phyloP scores from a whole-genome alignment of 2,888 invertebrate genomes.

The Netelia fuscicornis region DNA sequence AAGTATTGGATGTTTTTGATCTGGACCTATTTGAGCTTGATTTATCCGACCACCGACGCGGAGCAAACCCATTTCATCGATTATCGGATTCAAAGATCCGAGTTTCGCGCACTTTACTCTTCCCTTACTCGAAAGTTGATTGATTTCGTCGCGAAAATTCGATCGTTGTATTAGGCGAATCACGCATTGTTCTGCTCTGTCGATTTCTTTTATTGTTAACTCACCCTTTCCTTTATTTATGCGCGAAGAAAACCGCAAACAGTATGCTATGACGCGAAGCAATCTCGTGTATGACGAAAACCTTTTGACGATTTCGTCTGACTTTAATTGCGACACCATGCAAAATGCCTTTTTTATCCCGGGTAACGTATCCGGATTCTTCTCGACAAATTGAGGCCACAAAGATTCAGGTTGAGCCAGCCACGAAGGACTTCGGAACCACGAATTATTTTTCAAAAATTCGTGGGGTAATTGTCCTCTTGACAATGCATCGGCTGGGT shows the following conservation, averaged over 20 bases:
- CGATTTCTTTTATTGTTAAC: constrained; percentile 14
- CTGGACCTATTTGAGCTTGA: constrained; percentile 31
- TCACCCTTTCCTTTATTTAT: background rate
- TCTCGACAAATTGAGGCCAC: constrained; percentile 20
- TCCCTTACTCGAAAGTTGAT: constrained; percentile 12
- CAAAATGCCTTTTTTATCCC: constrained; percentile 34
- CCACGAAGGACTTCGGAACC: constrained; percentile 44
- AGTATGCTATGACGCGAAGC: constrained; percentile 44
- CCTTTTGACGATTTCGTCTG: constrained; percentile 28
- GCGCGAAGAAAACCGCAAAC: constrained; percentile 12
- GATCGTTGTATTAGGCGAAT: constrained; percentile 29
- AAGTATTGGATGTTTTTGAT: constrained; percentile 56
- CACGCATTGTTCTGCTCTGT: constrained; percentile 18
- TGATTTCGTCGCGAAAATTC: constrained; percentile 36
- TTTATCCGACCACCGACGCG: constrained; percentile 10
- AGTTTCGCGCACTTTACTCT: constrained; percentile 33
- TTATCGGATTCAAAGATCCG: constrained; percentile 47
- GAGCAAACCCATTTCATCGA: constrained; percentile 52
- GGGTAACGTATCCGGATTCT: constrained; percentile 2
- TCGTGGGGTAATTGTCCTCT: constrained; percentile 28
- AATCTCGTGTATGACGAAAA: background rate
- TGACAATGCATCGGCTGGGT: background rate
- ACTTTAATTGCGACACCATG: constrained; percentile 25
- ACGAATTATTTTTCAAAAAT: constrained; percentile 32
- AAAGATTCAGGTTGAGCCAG: constrained; percentile 22